Evolutionary conservation across 1,140 invertebrate genomes (phyloP).

Genomic region (Neoseiulus cucumeris): DNA sequence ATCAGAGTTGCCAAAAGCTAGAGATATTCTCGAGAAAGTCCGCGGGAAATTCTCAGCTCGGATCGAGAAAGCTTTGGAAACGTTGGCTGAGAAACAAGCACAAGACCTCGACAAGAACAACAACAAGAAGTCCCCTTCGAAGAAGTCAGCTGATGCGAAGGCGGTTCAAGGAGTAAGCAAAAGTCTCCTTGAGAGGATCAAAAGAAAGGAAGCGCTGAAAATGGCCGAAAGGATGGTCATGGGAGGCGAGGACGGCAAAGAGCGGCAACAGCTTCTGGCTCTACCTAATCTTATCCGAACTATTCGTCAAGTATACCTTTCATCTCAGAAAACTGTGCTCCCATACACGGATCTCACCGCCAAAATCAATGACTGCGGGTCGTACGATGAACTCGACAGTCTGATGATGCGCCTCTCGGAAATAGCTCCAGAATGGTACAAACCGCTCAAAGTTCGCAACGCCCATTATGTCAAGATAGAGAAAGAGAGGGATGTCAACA

Average conservation of each 20-base stretch:
- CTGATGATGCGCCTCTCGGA: not conserved
- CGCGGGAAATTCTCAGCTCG: not conserved
- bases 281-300: not conserved
- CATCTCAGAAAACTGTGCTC: not conserved
- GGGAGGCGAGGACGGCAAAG: not conserved
- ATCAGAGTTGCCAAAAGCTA: not conserved
- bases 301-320: not conserved
- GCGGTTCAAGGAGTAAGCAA: not conserved
- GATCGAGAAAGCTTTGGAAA: not conserved
- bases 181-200: not conserved
- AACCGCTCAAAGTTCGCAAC: not conserved
- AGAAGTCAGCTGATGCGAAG: not conserved
- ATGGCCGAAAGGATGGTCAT: slow-evolving; percentile 8
- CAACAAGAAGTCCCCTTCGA: not conserved
- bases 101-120: not conserved
- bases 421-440: slow-evolving; percentile 7
- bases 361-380: not conserved
- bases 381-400: not conserved
- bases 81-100: not conserved
- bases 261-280: not conserved
- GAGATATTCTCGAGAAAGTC: not conserved
- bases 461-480: not conserved
- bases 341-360: not conserved
- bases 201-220: not conserved
- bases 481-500: not conserved